A percentile compares a stretch with the other conserved stretches of the same genome.
phyloP scores from a whole-genome alignment of 1,140 invertebrate genomes.

The Cryptotermes secundus region DNA sequence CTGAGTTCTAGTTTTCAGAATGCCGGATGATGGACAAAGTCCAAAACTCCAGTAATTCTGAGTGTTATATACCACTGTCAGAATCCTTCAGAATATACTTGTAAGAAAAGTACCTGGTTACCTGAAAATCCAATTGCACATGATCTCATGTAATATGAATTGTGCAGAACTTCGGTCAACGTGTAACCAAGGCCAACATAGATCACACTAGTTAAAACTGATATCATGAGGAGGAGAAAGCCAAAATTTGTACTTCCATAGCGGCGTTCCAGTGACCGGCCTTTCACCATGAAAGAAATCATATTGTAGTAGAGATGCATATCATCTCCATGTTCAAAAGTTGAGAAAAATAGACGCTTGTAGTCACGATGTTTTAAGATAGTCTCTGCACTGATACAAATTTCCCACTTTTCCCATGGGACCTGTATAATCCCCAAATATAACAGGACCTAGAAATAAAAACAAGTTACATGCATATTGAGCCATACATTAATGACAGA shows the following conservation, averaged over 20 bases:
- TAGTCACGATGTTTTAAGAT: constrained; percentile 58
- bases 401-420: constrained; percentile 56
- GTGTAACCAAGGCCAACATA: constrained; percentile 53
- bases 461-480: no score
- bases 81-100: no score
- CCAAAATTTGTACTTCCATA: constrained; percentile 61
- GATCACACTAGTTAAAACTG: constrained; percentile 54
- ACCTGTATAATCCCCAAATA: constrained; percentile 54
- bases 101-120: constrained; percentile 37
- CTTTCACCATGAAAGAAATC: constrained; percentile 68
- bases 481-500: no score
- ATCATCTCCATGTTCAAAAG: constrained; percentile 68
- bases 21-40: no score
- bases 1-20: no score
- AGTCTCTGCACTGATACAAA: constrained; percentile 61
- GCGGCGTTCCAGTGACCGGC: constrained; percentile 55
- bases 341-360: constrained; percentile 58
- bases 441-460: constrained; percentile 48
- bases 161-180: constrained; percentile 39
- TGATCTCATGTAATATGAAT: constrained; percentile 50
- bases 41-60: no score
- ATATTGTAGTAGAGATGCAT: constrained; percentile 78
- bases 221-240: constrained; percentile 56
- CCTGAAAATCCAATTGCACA: constrained; percentile 72
- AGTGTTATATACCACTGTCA: no score